phyloP scores from a whole-genome alignment of 2,113 vertebrate genomes.

The Ceyx margarethae region DNA sequence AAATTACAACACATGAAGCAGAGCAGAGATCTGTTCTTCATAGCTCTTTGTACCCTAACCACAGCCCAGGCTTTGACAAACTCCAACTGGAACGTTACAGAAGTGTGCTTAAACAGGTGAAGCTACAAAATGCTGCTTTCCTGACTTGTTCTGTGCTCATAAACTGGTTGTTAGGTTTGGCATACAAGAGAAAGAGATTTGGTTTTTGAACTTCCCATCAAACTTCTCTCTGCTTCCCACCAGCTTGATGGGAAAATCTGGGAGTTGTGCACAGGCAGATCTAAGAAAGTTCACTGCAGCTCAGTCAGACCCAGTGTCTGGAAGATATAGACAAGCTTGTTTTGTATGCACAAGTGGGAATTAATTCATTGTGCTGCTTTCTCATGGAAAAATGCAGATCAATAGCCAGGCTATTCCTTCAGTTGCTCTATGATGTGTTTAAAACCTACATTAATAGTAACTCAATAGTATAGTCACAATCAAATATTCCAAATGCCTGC shows the following conservation, averaged over 20 bases:
- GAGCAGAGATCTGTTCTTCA: not conserved
- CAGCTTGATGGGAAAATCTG: not conserved
- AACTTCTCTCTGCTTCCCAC: not conserved
- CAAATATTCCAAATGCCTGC: not conserved
- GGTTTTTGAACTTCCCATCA: not conserved
- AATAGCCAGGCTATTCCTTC: not conserved
- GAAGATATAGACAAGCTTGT: too few species aligned
- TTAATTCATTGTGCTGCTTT: not conserved
- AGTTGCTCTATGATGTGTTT: not conserved
- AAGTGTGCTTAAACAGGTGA: not conserved
- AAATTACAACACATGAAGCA: not conserved
- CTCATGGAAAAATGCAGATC: not conserved
- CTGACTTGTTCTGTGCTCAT: fast-evolving
- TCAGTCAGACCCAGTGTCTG: not conserved
- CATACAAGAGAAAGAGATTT: not conserved
- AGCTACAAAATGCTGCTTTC: not conserved
- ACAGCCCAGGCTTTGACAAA: not conserved
- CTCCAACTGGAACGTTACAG: not conserved
- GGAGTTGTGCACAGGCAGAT: not conserved
- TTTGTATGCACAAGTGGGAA: not conserved
- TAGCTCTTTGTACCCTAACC: not conserved
- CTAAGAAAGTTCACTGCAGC: not conserved
- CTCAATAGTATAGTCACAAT: not conserved
- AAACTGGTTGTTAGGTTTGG: not conserved
- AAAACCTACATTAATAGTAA: not conserved